Evolutionary conservation across 2,888 invertebrate genomes (phyloP).

Genomic region (Thalpophila matura): DNA sequence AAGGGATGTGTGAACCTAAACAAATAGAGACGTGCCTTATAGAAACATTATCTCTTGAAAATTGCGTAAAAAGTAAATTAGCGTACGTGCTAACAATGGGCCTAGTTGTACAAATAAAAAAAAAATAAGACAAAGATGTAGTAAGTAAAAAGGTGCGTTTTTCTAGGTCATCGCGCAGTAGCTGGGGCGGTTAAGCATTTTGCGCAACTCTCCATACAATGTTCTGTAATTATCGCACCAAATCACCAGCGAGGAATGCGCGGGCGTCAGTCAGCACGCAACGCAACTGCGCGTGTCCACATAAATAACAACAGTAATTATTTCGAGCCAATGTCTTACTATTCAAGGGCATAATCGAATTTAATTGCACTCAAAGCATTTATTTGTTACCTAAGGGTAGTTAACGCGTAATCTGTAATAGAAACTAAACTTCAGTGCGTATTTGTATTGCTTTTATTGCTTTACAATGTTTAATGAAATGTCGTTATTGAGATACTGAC

Average conservation of each 20-base stretch:
- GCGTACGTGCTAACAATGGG: constrained; percentile 31
- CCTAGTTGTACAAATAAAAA: constrained; percentile 28
- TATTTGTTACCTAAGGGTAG: constrained; percentile 54
- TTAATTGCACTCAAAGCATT: constrained; percentile 65
- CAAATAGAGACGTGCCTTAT: constrained; percentile 29
- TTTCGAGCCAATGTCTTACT: constrained; percentile 74
- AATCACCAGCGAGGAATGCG: constrained; percentile 74
- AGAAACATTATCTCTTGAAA: constrained; percentile 30
- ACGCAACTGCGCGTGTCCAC: constrained; percentile 74
- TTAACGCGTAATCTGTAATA: constrained; percentile 40
- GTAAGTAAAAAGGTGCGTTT: constrained; percentile 69
- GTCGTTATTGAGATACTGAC: background rate
- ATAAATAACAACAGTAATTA: constrained; percentile 78
- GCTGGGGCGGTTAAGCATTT: constrained; percentile 66
- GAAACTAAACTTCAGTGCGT: constrained; percentile 38
- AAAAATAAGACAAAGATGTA: constrained; percentile 59
- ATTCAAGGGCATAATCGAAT: constrained; percentile 79
- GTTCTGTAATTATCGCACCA: constrained; percentile 79
- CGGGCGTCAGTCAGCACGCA: constrained; percentile 72
- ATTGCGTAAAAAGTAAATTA: constrained; percentile 1
- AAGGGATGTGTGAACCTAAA: constrained; percentile 52
- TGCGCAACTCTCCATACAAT: constrained; percentile 79
- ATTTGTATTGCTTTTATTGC: constrained; percentile 23
- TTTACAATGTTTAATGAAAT: constrained; percentile 14
- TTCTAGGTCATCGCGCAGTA: constrained; percentile 76